Conservation (phyloP, 2,113 vertebrate species). For the Sminthopsis crassicaudata region DNA sequence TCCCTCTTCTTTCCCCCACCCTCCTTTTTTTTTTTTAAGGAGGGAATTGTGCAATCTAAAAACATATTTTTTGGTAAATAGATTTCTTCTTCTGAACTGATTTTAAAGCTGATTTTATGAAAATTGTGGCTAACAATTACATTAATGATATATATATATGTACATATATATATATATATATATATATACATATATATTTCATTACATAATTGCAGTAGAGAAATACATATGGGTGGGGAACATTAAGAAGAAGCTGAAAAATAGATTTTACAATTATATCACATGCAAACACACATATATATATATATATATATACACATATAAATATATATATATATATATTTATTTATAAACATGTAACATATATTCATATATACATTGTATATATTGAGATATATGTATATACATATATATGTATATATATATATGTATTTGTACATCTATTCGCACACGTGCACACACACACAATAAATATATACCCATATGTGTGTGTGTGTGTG, state of each 20-base stretch:
- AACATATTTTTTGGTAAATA: neutral
- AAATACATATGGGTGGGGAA: neutral
- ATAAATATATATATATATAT: neutral
- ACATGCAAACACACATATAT: neutral
- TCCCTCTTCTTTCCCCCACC: neutral
- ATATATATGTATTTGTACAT: too few relatives aligned
- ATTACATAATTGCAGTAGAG: neutral
- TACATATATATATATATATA: too few relatives aligned
- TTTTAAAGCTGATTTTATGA: neutral
- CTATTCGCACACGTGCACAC: too few relatives aligned
- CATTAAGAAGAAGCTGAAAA: neutral
- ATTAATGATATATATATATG: neutral
- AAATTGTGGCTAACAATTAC: neutral
- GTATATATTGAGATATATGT: neutral
- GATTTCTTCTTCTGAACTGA: neutral
- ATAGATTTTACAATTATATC: neutral
- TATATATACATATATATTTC: neutral
- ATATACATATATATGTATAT: neutral
- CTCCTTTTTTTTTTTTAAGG: neutral
- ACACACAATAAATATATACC: neutral
- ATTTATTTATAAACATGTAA: neutral
- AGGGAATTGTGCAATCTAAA: neutral
- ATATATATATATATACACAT: neutral
- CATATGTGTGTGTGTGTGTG: neutral
- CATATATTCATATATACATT: too few relatives aligned